Evolutionary conservation across 2,113 vertebrate genomes (phyloP), one percentile per base, ranked within the genome.

Genomic region (Gymnocephalus cernua): DNA sequence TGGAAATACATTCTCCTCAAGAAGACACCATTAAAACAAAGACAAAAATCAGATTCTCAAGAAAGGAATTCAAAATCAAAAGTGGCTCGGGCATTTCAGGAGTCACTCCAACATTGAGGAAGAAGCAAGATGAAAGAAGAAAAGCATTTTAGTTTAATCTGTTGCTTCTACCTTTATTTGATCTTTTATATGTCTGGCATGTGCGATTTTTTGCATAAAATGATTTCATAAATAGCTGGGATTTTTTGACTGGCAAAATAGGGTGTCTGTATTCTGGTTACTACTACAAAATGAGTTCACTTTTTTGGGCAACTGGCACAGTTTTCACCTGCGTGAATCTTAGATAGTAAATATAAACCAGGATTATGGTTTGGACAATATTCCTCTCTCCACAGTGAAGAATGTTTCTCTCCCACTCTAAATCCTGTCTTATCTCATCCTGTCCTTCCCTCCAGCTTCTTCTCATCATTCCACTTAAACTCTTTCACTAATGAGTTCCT

Each of bases 381-480:
- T 51, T 73, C 56, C 58, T 38, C 69, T 71, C 63, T 74, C 67
- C 70, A 51, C 61, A 41, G 74, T 84, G 63, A 88, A 77, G 75
- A 88, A 66, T 77, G 86, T 90, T 87, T 65, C 66, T 74, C 69
- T 62, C 74, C 48, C 79, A 68, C 86, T 87, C 80, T 82, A 88
- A 91, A 90, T 90, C 88, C 87, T 50, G 62, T 85, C 82, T 90
- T 92, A 89, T 92, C 91, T 89, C 86, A 72, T 85, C 76, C 85
- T 67, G 74, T 89, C 86, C 85, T 86, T 84, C 91, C 90, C 91
- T 91, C 63, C 67, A 91, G 90, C 91, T 88, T 90, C 65, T 88
- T 83, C 85, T 92, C 93, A 92, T 93, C 91, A 92, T 91, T 90
- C 88, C 89, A 91, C 87, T 92, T 90, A 93, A 91, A 90, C 64